These are phyloP conservation scores for Goniozus legneri DNA, from an alignment of 1,140 invertebrate species.

Conservation along the genomic window DNA sequence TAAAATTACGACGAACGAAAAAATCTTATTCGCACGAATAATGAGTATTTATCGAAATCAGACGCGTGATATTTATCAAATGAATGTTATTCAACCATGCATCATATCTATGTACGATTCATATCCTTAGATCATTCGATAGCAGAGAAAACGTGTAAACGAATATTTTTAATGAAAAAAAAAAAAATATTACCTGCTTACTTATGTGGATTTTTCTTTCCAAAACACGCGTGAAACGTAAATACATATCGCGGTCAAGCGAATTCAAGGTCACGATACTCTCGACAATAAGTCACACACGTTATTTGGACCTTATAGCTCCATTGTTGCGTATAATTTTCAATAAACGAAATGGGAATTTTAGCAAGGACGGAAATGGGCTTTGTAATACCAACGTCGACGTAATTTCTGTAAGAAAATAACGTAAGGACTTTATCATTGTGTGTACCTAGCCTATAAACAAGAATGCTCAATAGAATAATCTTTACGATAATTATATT, in stretches of 20 bases:
- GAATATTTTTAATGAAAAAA: slow-evolving; percentile 20
- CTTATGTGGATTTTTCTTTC: slow-evolving; percentile 31
- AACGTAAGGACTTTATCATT: slow-evolving; percentile 22
- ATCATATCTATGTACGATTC: slow-evolving; percentile 40
- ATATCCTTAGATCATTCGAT: slow-evolving; percentile 36
- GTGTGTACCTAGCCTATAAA: slow-evolving; percentile 21
- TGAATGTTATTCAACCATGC: slow-evolving; percentile 24
- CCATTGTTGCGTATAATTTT: too few species aligned
- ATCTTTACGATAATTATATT: slow-evolving; percentile 39
- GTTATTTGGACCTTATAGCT: too few species aligned
- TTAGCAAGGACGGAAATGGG: too few species aligned
- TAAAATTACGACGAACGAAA: slow-evolving; percentile 31
- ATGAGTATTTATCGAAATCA: slow-evolving; percentile 15
- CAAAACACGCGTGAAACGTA: too few species aligned
- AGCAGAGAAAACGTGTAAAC: slow-evolving; percentile 18
- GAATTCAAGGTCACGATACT: too few species aligned
- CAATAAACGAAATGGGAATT: too few species aligned
- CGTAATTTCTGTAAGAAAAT: too few species aligned
- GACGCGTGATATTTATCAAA: slow-evolving; percentile 17
- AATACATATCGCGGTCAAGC: too few species aligned
- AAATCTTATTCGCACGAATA: slow-evolving; percentile 27
- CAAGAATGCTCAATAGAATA: slow-evolving; percentile 44
- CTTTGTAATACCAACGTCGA: too few species aligned
- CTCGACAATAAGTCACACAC: too few species aligned
- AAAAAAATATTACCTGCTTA: slow-evolving; percentile 19